Conservation (phyloP, 2,113 vertebrate species). For the Micromys minutus region DNA sequence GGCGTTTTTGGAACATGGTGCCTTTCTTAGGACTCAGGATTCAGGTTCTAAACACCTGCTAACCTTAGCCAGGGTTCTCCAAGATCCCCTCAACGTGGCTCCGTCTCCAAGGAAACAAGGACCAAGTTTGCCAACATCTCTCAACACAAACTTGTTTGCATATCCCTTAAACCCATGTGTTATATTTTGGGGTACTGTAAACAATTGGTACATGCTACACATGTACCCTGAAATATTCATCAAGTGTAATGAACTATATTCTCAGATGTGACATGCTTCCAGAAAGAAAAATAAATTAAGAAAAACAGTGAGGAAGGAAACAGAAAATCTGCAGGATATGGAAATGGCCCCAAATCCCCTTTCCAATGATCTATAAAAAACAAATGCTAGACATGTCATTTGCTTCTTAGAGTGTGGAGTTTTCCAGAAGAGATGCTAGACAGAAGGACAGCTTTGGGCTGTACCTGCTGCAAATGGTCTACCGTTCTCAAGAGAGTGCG, state of each 20-base stretch:
- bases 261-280: not conserved
- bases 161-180: not conserved
- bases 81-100: not conserved
- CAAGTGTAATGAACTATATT: not conserved
- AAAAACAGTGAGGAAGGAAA: not conserved
- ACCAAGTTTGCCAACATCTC: not conserved
- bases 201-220: not conserved
- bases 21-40: not conserved
- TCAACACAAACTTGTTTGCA: not conserved
- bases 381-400: conserved; percentile 10
- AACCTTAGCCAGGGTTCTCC: not conserved
- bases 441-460: too few relatives aligned
- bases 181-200: not conserved
- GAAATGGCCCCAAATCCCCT: not conserved
- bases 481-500: not conserved
- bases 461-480: not conserved
- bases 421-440: conserved; percentile 2
- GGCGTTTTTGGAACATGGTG: not conserved
- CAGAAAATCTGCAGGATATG: not conserved
- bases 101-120: not conserved
- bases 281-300: conserved; percentile 48
- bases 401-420: not conserved
- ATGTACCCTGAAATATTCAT: not conserved
- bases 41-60: not conserved
- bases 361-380: not conserved